A percentile compares a stretch with the other conserved stretches of the same genome.
These are phyloP conservation scores for Salvelinus sp. DNA, from an alignment of 2,113 vertebrate species.

Conservation along the genomic window DNA sequence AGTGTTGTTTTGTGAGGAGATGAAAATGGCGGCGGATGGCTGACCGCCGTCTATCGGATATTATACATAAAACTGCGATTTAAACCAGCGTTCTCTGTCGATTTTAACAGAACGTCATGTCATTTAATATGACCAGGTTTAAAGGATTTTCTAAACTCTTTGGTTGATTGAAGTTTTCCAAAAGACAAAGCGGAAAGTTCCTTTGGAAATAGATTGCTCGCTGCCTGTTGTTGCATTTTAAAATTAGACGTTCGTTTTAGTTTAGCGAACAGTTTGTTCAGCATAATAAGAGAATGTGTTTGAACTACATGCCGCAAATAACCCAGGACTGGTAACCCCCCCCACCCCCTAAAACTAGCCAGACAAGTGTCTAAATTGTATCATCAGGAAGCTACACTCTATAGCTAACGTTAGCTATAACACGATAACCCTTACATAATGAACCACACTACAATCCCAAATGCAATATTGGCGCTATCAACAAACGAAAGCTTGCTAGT, in stretches of 20 bases:
- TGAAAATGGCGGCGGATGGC: constrained; percentile 84
- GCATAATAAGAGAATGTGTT: no score
- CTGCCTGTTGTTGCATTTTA: constrained; percentile 9
- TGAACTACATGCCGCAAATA: no score
- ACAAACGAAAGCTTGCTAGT: no score
- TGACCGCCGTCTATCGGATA: constrained; percentile 53
- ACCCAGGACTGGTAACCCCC: no score
- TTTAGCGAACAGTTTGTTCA: no score
- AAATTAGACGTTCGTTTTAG: constrained; percentile 23
- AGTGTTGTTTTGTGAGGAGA: constrained; percentile 74
- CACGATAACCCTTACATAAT: no score
- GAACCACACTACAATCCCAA: no score
- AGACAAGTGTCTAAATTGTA: no score
- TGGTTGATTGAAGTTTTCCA: background rate
- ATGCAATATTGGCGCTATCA: no score
- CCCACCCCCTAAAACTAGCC: no score
- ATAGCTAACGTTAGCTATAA: constrained; percentile 7
- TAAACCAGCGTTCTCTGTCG: background rate
- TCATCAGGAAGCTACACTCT: background rate
- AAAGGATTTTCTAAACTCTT: background rate
- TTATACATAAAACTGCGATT: constrained; percentile 17
- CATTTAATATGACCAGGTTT: background rate
- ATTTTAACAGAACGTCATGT: background rate
- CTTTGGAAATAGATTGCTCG: constrained; percentile 19
- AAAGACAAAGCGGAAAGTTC: constrained; percentile 26